Evolutionary conservation across 1,140 invertebrate species (phyloP).

Genomic region (Heliothis subflexa): DNA sequence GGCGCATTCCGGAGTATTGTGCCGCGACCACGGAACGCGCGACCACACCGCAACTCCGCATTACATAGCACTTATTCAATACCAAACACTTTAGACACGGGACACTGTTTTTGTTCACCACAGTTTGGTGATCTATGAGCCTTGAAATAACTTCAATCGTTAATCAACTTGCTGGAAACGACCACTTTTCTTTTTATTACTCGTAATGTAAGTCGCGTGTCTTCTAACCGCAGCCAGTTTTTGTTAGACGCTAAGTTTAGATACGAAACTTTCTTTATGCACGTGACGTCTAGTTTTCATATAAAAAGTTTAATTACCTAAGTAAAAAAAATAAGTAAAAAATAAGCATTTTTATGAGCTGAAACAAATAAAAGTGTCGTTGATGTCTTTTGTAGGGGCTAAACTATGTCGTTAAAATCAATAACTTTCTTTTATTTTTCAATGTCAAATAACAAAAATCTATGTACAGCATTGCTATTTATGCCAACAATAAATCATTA

Average conservation of each 20-base stretch:
- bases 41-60: constrained; percentile 64
- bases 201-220: constrained; percentile 33
- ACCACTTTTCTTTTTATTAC: constrained; percentile 26
- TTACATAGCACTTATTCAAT: constrained; percentile 69
- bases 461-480: background rate
- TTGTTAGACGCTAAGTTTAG: constrained; percentile 8
- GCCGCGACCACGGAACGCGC: constrained; percentile 56
- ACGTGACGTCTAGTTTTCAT: background rate
- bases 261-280: constrained; percentile 9
- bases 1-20: constrained; percentile 66
- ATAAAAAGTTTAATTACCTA: background rate
- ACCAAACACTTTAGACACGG: constrained; percentile 60
- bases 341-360: background rate
- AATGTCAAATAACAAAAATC: too few relatives aligned
- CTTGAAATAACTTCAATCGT: constrained; percentile 37
- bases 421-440: background rate
- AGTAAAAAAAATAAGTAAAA: too few relatives aligned
- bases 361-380: constrained; percentile 40
- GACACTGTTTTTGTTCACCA: constrained; percentile 54
- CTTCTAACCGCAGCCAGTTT: constrained; percentile 19
- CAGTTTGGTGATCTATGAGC: constrained; percentile 54
- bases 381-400: constrained; percentile 61
- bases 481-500: background rate
- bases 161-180: constrained; percentile 40
- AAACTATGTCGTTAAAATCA: background rate